Percentiles rank a stretch among this genome's conserved stretches.
Evolutionary conservation across 2,113 vertebrate genomes (phyloP).

Genomic region (Ceyx melanurus): DNA sequence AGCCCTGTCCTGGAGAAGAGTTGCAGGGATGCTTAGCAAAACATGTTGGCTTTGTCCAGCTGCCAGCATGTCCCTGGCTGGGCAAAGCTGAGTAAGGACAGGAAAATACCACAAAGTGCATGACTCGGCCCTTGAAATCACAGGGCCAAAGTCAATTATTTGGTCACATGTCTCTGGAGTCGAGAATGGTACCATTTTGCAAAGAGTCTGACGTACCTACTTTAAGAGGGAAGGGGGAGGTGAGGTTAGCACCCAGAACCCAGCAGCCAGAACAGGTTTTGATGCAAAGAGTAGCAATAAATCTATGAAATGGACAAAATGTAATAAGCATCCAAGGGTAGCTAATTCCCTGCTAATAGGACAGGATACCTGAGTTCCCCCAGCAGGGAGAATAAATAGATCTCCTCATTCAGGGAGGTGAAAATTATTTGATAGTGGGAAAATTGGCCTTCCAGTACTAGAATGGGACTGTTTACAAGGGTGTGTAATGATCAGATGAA

Average conservation of each 20-base stretch:
- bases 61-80: background rate
- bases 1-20: background rate
- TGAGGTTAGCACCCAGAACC: background rate
- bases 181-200: background rate
- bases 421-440: background rate
- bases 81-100: background rate
- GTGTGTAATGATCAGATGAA: no score
- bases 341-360: background rate
- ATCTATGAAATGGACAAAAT: background rate
- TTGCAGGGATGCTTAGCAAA: background rate
- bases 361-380: background rate
- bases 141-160: background rate
- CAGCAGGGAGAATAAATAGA: background rate
- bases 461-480: no score
- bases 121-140: background rate
- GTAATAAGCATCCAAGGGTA: background rate
- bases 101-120: slow-evolving; percentile 26
- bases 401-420: background rate
- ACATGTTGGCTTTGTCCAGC: background rate
- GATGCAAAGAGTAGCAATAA: background rate
- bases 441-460: background rate
- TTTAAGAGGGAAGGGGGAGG: background rate
- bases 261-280: background rate
- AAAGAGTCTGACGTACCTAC: background rate
- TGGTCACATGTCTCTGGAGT: background rate